Percentiles rank a stretch among this genome's conserved stretches.
These are phyloP conservation scores for Pica pica DNA, from an alignment of 2,113 vertebrate genomes.

Conservation along the genomic window DNA sequence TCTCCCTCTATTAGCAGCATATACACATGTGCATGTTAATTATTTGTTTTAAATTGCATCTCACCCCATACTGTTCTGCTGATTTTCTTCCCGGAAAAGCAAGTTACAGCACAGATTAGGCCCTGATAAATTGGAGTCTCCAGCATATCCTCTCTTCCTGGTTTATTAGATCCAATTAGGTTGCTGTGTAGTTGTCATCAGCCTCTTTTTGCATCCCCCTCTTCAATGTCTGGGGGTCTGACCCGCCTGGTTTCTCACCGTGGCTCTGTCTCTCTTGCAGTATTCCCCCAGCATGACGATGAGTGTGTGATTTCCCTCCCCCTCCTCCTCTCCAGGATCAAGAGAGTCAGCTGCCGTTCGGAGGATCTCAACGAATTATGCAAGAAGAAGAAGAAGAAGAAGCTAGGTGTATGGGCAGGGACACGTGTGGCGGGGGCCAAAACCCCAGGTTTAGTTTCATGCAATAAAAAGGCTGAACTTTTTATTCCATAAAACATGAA, in stretches of 20 bases:
- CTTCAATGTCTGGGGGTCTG: not conserved
- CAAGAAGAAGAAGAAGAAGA: conserved; percentile 80
- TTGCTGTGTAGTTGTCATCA: not conserved
- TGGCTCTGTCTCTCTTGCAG: conserved; percentile 73
- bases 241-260: conserved; percentile 33
- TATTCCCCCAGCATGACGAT: conserved; percentile 99
- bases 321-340: conserved; percentile 75
- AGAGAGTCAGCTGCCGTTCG: conserved; percentile 87
- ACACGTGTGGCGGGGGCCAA: conserved; percentile 64
- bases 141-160: not conserved
- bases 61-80: not conserved
- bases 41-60: not conserved
- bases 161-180: conserved; percentile 16
- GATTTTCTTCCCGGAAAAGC: conserved; percentile 24
- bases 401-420: conserved; percentile 87
- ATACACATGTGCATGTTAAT: not conserved
- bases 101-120: not conserved
- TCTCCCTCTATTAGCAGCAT: not conserved
- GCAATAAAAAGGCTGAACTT: conserved; percentile 89
- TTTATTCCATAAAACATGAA: conserved; percentile 93
- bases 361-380: conserved; percentile 87
- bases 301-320: conserved; percentile 90
- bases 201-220: not conserved
- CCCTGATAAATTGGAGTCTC: not conserved
- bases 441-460: conserved; percentile 81